Evolutionary conservation across 1,140 invertebrate species (phyloP), one percentile per base, ranked within the genome.

Genomic region (Trachelipus rathkii): DNA sequence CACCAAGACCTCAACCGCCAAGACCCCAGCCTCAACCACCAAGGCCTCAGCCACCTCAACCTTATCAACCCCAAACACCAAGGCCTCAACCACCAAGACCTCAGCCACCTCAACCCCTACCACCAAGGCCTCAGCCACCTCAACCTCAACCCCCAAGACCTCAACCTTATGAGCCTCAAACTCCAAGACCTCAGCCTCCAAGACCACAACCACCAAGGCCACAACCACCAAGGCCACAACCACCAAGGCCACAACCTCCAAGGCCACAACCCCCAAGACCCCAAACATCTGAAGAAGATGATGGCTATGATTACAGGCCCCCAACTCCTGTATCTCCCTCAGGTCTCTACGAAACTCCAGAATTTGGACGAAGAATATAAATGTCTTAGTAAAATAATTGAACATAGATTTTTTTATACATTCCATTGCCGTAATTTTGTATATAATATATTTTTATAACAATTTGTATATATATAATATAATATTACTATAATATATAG

Each of bases 321-420:
- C 44, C 50, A 21, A 53, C 50, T 45, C 69, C 66, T 21, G 53
- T 53, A 11, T 44, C 50, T 67, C 73, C 73, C 10, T 60, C 69
- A n/a, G 73, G 73, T 0, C 73, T 75, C 44, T 75, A 75, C 23
- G 60, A 75, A 45, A 75, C 73, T 19, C 73, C 73, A 60, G 50
- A 15, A 60, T 60, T 60, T 60, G 50, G 50, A 15, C 50, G 50
- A 60, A 60, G 50, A 60, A 60, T 60, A 15, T 60, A 60, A 60
- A 60, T 60, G 33, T 19, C 11, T 60, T 2, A 60, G 50, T 60
- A 60, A 60, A 60, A 60, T 60, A 15, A 15, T 60, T 13, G 50
- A 19, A 60, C 8, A 60, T 19, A 13, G 50, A 15, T 19, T 15
- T 19, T 60, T 60, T 19, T 15, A 60, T 15, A 60, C 50, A 1